Base-by-base conservation (phyloP, 2,888 invertebrate genomes). In the Chrysolina americana region DNA sequence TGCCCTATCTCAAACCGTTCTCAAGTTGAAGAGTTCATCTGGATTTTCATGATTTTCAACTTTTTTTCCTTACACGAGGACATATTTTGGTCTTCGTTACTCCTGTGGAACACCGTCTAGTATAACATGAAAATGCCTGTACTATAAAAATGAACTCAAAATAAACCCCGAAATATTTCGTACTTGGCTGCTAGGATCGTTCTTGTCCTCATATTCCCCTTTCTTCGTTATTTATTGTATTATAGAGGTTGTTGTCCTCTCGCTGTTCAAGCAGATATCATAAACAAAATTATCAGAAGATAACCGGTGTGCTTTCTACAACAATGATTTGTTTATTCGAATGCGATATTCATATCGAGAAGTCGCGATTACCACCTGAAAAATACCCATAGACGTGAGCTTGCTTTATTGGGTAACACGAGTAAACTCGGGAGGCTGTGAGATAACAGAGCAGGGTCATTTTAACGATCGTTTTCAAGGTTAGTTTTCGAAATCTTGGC, bases 221-320 rank as follows among this genome's bases (percentile, higher is more conserved):
- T 19, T 21, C 23, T 21, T 56, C 9, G 3, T 56, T 56, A 19
- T 19, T 56, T 56, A 56, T 19, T 19, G 8, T 56, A 56, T 19
- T 36, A 15, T 10, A 41, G 28, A 66, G 47, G 36, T 66, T 36
- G 48, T 66, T 50, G 50, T 66, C 47, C 66, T 21, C 48, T 28
- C 17, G 66, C 17, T 56, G 21, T 56, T 56, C 15, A 66, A 66
- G 48, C 15, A 66, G 66, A 17, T 66, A 50, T 36, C 71, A 68
- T 68, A 68, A 75, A 75, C 71, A 75, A 68, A 71, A 71, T 75
- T 71, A 75, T 75, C 68, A 68, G 48, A 44, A 69, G 69, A 68
- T 56, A 65, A 66, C 65, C 66, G 50, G 56, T 56, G 23, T 56
- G 66, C 28, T 50, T 50, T 21, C 21, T n/a, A 10, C 17, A 50